Percentiles rank a stretch among this genome's conserved stretches.
Conservation (phyloP, 1,140 invertebrate genomes). For the Microvelia longipes region DNA sequence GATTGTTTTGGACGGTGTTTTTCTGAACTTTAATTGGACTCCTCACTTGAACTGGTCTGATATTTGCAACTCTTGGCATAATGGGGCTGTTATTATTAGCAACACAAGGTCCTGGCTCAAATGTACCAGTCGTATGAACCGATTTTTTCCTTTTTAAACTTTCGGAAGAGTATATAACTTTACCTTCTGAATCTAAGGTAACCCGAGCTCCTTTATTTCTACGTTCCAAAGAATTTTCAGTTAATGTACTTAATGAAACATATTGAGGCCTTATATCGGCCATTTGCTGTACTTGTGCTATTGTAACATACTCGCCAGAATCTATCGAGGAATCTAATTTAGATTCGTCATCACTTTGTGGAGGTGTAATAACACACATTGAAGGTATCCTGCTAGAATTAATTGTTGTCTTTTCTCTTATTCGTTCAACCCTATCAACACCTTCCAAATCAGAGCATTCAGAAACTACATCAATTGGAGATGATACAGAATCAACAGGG, state of each 20-base stretch:
- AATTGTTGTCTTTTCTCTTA: conserved; percentile 70
- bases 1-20: background rate
- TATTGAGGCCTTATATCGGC: conserved; percentile 43
- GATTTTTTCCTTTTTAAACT: conserved; percentile 65
- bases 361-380: conserved; percentile 80
- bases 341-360: conserved; percentile 67
- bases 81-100: conserved; percentile 19
- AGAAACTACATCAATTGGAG: conserved; percentile 51
- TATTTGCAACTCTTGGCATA: conserved; percentile 18
- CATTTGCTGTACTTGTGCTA: conserved; percentile 44
- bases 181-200: conserved; percentile 70
- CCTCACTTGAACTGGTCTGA: conserved; percentile 20
- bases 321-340: conserved; percentile 25
- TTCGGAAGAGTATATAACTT: conserved; percentile 78
- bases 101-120: conserved; percentile 45
- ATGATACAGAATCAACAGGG: conserved; percentile 54
- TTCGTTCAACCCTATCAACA: conserved; percentile 64
- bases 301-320: conserved; percentile 67
- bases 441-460: conserved; percentile 70
- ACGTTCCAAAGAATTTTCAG: conserved; percentile 25
- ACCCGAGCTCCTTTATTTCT: conserved; percentile 55
- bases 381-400: conserved; percentile 75
- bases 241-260: conserved; percentile 59
- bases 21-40: conserved; percentile 9
- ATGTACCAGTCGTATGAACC: conserved; percentile 62